These are phyloP conservation scores for Prunella strophiata DNA, from an alignment of 2,797 vertebrate species.

Conservation along the genomic window DNA sequence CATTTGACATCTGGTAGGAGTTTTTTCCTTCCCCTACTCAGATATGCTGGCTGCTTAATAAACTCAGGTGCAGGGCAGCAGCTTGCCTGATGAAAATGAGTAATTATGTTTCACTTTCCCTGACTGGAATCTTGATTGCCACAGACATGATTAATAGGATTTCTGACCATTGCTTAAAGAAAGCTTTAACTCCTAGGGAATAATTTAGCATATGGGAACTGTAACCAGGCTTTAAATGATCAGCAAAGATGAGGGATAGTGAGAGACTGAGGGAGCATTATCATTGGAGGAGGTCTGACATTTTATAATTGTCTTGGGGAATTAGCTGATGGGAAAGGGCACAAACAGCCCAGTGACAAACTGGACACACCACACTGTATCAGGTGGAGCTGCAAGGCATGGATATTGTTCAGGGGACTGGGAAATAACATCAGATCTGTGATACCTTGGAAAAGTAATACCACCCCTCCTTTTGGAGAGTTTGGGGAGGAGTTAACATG, in stretches of 20 bases:
- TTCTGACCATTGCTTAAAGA: neutral
- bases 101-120: constrained; percentile 4
- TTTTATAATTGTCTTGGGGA: neutral
- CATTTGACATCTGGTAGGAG: neutral
- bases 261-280: neutral
- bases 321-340: neutral
- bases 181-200: neutral
- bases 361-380: neutral
- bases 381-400: neutral
- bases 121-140: constrained; percentile 17
- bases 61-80: constrained; percentile 26
- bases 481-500: neutral
- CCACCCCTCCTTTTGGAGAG: neutral
- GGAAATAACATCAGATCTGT: neutral
- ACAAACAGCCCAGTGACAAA: neutral
- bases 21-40: neutral
- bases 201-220: neutral
- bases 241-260: neutral
- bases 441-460: neutral
- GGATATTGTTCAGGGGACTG: neutral
- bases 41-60: neutral
- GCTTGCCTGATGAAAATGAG: constrained; percentile 26
- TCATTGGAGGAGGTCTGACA: neutral
- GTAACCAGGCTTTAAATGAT: neutral
- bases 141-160: neutral